Conservation (phyloP, 1,140 invertebrate species). For the Macrocentrus cingulum region DNA sequence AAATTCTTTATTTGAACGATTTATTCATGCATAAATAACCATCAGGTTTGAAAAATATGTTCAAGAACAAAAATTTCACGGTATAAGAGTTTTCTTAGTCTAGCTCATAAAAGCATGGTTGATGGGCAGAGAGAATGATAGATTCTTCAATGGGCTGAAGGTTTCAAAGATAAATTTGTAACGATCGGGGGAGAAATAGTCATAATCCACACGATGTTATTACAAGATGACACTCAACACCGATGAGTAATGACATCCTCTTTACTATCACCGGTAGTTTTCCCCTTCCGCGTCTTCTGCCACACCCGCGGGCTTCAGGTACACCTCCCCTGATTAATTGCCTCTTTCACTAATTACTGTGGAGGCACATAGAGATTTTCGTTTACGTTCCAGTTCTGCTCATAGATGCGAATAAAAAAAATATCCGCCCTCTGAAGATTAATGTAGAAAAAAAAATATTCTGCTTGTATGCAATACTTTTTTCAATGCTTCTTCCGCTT, state of each 20-base stretch:
- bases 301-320: background rate
- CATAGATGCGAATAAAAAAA: background rate
- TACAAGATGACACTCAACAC: constrained; percentile 9
- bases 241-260: constrained; percentile 9
- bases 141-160: too few relatives aligned
- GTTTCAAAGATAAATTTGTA: background rate
- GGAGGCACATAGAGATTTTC: background rate
- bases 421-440: too few relatives aligned
- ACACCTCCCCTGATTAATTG: constrained; percentile 34
- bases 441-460: background rate
- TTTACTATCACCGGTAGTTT: background rate
- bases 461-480: background rate
- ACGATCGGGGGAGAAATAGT: background rate
- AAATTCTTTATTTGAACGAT: too few relatives aligned
- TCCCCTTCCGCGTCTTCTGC: background rate
- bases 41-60: too few relatives aligned
- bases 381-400: constrained; percentile 22
- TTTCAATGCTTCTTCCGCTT: too few relatives aligned
- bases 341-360: constrained; percentile 36
- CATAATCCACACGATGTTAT: constrained; percentile 1
- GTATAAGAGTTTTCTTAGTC: too few relatives aligned
- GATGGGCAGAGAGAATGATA: too few relatives aligned
- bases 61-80: too few relatives aligned
- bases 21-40: too few relatives aligned
- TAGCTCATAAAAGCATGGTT: too few relatives aligned